Base-by-base conservation (phyloP, 2,113 vertebrate genomes). In the Ophthalmolycus amberensis region DNA sequence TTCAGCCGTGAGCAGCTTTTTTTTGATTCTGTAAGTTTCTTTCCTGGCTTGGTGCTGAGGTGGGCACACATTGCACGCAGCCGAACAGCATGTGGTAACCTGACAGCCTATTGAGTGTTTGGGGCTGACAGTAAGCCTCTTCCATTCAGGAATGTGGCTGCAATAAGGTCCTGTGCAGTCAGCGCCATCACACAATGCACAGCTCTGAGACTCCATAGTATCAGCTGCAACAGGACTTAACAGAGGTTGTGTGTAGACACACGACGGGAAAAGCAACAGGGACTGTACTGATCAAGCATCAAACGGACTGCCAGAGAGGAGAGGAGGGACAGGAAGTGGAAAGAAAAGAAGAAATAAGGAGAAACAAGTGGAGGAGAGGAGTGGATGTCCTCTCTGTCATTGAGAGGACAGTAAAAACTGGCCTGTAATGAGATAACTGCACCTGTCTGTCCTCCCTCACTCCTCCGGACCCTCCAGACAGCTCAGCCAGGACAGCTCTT, bases 91-190 rank as follows among this genome's bases (percentile, higher is more conserved):
- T 8, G 59, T 82, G 68, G 37, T 89, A 91, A 91, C 91, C 79
- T 68, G 86, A 85, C 87, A 80, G 88, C 85, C 74, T 70, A 81
- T 82, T 75, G 74, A 88, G 84, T 38, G 58, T 10, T 0, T 25
- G 77, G 38, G 46, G 75, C 79, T 89, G 82, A 90, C 88, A 86
- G 84, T 91, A 91, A 92, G 87, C 89, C 89, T 82, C n/a, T 83
- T 86, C 80, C 69, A 80, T 71, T 75, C 79, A 22, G 71, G 71
- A 80, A 73, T 65, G 80, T 46, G 80, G 38, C 22, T 76, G 75
- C 4, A 65, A 77, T 38, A 71, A 52, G 60, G 68, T 85, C 77
- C 76, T 77, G 77, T 81, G 88, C 89, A 88, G 88, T 90, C 82
- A 79, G 82, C 64, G 46, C 71, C 79, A 71, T 77, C 48, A 25